A percentile compares a stretch with the other conserved stretches of the same genome.
Evolutionary conservation across 1,140 invertebrate species (phyloP).

Genomic region (Lamellibrachia luymesi): DNA sequence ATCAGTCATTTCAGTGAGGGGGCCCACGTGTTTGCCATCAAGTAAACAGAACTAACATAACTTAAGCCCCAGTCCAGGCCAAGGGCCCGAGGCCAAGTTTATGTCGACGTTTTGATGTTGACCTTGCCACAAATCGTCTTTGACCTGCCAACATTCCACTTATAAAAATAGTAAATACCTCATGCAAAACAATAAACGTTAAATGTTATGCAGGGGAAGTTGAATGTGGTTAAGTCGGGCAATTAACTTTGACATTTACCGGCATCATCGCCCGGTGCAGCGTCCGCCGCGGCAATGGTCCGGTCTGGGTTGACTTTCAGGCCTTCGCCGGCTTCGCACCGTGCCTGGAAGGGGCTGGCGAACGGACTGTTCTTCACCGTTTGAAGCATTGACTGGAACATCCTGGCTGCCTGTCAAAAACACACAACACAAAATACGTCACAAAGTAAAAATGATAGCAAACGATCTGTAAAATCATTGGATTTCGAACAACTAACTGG

Average conservation of each 20-base stretch:
- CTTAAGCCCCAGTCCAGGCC: too few species aligned
- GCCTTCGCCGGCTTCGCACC: constrained; percentile 41
- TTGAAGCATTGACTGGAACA: constrained; percentile 74
- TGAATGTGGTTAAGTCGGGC: background rate
- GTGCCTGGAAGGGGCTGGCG: constrained; percentile 65
- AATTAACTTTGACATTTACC: constrained; percentile 15
- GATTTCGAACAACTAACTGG: background rate
- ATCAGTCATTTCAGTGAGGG: background rate
- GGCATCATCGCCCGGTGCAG: constrained; percentile 22
- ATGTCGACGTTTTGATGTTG: background rate
- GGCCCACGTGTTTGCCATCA: background rate
- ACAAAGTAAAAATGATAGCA: background rate
- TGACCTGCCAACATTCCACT: background rate
- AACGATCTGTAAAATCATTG: background rate
- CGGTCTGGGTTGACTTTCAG: constrained; percentile 41
- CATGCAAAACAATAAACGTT: background rate
- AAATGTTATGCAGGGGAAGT: background rate
- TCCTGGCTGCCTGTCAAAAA: constrained; percentile 36
- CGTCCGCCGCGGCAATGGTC: constrained; percentile 51
- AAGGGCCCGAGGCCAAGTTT: background rate
- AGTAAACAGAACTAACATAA: background rate
- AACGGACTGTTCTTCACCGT: constrained; percentile 74
- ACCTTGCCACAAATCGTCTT: constrained; percentile 3
- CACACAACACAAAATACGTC: background rate
- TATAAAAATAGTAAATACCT: background rate